Base-by-base conservation (phyloP, 2,888 invertebrate species). In the Sphinx pinastri region DNA sequence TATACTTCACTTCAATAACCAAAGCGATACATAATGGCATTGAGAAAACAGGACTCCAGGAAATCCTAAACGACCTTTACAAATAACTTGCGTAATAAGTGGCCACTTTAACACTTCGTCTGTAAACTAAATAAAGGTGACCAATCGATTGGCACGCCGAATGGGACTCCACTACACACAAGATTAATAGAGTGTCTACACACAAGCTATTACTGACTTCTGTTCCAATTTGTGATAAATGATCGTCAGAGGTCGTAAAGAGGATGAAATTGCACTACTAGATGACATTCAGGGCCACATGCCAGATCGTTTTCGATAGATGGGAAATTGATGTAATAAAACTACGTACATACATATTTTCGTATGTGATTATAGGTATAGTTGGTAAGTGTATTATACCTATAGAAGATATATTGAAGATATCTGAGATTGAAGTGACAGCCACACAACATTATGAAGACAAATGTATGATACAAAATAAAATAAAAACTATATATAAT, bases 121-220 rank as follows among this genome's bases (percentile, higher is more conserved):
- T 54, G 45, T n/a, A 52, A 63, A 69, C 51, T n/a, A 60, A 31
- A 69, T 19, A 68, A 68, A 19, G 25, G 54, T 68, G 68, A 71
- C 73, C 72, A 71, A 73, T 74, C 69, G 69, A 72, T 70, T 67
- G 54, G 68, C 60, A 58, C 63, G 68, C 68, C 71, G 72, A 74
- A 71, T 71, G 58, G 71, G 70, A 71, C 69, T 73, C 55, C 58
- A 52, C 68, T 69, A 76, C 74, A 69, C 72, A 25, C 70, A 71
- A 77, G 77, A 78, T 79, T 76, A 76, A 79, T 77, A 71, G 70
- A 68, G 57, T 71, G 74, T 72, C 74, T 77, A 70, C 68, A 73
- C 57, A 68, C 67, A 71, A 67, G 66, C 68, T 59, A 63, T 52
- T 60, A 25, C 45, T 16, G 67, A 67, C 70, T 70, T 68, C 54